A percentile compares a stretch with the other conserved stretches of the same genome.
These are phyloP conservation scores for Brachyalestes nurse DNA, from an alignment of 2,797 vertebrate genomes.

Conservation along the genomic window DNA sequence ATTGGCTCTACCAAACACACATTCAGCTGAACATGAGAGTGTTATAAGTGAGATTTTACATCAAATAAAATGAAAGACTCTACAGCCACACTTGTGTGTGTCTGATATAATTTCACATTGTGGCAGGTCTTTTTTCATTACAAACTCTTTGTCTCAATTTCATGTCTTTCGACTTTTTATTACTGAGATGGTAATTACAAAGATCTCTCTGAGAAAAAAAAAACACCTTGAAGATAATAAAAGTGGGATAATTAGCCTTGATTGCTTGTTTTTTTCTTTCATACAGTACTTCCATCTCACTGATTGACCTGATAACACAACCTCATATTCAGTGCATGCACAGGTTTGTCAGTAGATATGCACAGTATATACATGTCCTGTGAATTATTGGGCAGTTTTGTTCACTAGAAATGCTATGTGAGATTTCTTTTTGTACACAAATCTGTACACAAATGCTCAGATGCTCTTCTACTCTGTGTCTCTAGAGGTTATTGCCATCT, in stretches of 20 bases:
- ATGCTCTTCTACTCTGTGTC: too few species aligned
- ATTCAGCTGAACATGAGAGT: neutral
- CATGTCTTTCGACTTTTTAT: slow-evolving; percentile 75
- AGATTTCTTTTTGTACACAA: too few species aligned
- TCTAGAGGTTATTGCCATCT: too few species aligned
- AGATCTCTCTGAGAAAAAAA: slow-evolving; percentile 66
- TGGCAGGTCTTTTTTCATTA: slow-evolving; percentile 62
- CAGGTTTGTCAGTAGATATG: too few species aligned
- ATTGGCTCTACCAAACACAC: too few species aligned
- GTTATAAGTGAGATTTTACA: neutral
- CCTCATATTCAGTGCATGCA: too few species aligned
- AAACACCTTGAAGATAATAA: slow-evolving; percentile 69
- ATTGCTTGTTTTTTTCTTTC: slow-evolving; percentile 43
- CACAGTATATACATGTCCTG: too few species aligned
- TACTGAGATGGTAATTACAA: slow-evolving; percentile 72
- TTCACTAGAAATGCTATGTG: too few species aligned
- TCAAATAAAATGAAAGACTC: neutral
- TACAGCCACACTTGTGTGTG: neutral
- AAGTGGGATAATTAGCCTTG: slow-evolving; percentile 52
- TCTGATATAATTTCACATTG: slow-evolving; percentile 25
- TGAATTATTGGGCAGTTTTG: too few species aligned
- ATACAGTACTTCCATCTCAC: slow-evolving; percentile 58
- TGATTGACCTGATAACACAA: slow-evolving; percentile 6
- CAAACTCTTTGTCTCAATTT: slow-evolving; percentile 69
- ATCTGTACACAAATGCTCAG: too few species aligned